These are phyloP conservation scores for Halichoeres trimaculatus DNA, from an alignment of 2,113 vertebrate species.

Conservation along the genomic window DNA sequence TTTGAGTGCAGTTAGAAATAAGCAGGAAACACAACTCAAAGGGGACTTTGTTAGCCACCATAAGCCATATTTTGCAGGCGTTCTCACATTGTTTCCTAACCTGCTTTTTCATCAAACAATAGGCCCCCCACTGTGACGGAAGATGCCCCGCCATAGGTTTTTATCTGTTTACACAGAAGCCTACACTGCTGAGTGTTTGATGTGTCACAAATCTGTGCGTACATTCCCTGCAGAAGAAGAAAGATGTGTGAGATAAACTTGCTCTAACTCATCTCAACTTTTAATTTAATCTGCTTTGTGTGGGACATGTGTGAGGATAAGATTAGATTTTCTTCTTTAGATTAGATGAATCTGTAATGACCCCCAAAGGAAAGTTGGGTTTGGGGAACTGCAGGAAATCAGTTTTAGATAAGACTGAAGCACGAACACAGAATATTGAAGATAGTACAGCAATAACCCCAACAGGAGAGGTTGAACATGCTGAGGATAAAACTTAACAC, in stretches of 20 bases:
- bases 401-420: constrained; percentile 35
- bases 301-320: neutral
- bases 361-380: neutral
- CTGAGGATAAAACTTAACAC: constrained; percentile 23
- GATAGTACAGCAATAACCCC: neutral
- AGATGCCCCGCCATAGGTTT: constrained; percentile 37
- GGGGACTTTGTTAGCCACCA: constrained; percentile 42
- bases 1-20: constrained; percentile 26
- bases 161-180: constrained; percentile 54
- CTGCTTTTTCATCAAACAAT: constrained; percentile 63
- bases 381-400: constrained; percentile 39
- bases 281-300: neutral
- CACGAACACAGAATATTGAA: constrained; percentile 30
- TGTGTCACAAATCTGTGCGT: constrained; percentile 24
- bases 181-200: constrained; percentile 38
- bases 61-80: constrained; percentile 23
- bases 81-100: constrained; percentile 58
- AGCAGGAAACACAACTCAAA: constrained; percentile 57
- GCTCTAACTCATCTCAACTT: constrained; percentile 1
- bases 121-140: constrained; percentile 48
- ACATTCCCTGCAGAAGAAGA: neutral
- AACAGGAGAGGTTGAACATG: constrained; percentile 21
- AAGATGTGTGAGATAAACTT: neutral
- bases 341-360: constrained; percentile 23
- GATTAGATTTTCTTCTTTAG: constrained; percentile 1